Percentiles rank a stretch among this genome's conserved stretches.
phyloP scores from a whole-genome alignment of 2,113 vertebrate species.

The Rostratula benghalensis region DNA sequence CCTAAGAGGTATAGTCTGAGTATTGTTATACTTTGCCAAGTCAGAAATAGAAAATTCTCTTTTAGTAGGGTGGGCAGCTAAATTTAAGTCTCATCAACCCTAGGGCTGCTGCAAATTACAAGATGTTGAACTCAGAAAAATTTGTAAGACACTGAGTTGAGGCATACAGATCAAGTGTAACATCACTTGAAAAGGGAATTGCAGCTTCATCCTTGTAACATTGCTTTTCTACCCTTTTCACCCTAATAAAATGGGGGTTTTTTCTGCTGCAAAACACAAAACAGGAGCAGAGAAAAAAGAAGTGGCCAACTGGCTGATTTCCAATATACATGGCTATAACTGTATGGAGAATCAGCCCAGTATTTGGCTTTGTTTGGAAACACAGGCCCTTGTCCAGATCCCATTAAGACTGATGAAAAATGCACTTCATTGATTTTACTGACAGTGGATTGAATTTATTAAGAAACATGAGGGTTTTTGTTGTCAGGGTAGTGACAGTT shows the following conservation, averaged over 20 bases:
- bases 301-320: conserved; percentile 23
- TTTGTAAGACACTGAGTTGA: background rate
- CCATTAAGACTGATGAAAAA: conserved; percentile 48
- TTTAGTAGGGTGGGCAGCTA: background rate
- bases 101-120: background rate
- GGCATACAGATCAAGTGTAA: background rate
- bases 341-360: background rate
- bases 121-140: background rate
- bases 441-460: background rate
- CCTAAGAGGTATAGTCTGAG: background rate
- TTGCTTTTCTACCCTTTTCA: background rate
- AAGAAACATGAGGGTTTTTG: background rate
- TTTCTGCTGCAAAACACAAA: background rate
- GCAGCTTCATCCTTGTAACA: background rate
- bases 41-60: background rate
- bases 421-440: conserved; percentile 22
- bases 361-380: conserved; percentile 47
- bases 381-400: background rate
- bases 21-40: background rate
- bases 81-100: background rate
- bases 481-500: background rate
- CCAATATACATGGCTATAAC: conserved; percentile 14
- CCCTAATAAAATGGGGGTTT: background rate
- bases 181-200: background rate
- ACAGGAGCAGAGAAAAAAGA: background rate